Percentiles rank a stretch among this genome's conserved stretches.
Conservation (phyloP, 2,113 vertebrate species). For the Oenanthe oenanthe region DNA sequence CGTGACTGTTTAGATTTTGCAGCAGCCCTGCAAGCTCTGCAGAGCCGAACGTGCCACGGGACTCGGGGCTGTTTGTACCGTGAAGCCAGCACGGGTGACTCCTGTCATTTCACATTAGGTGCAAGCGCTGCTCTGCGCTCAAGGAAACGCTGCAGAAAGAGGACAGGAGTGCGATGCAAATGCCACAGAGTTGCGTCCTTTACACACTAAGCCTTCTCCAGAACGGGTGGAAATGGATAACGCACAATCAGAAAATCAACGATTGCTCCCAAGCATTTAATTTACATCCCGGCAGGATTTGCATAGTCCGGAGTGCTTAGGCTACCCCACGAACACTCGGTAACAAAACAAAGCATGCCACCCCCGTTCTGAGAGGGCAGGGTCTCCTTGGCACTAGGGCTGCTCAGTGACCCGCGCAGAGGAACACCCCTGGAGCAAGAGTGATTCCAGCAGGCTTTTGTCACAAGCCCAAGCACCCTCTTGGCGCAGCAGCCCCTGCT, state of each 20-base stretch:
- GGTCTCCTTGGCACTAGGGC: background rate
- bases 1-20: background rate
- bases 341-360: background rate
- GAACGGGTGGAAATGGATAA: background rate
- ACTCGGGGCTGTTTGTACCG: background rate
- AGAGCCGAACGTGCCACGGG: accelerated
- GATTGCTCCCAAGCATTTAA: background rate
- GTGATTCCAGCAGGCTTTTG: background rate
- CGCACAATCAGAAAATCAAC: background rate
- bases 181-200: background rate
- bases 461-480: background rate
- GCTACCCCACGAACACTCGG: background rate
- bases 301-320: background rate
- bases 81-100: background rate
- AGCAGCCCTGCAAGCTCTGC: background rate
- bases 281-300: background rate
- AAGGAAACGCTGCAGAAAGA: background rate
- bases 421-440: background rate
- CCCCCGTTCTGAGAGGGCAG: accelerated
- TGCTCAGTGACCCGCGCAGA: background rate
- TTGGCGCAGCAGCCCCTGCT: background rate
- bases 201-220: background rate
- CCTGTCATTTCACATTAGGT: background rate
- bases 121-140: background rate
- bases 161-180: background rate